These are phyloP conservation scores for Anarrhichthys ocellatus DNA, from an alignment of 2,113 vertebrate species.

Conservation along the genomic window DNA sequence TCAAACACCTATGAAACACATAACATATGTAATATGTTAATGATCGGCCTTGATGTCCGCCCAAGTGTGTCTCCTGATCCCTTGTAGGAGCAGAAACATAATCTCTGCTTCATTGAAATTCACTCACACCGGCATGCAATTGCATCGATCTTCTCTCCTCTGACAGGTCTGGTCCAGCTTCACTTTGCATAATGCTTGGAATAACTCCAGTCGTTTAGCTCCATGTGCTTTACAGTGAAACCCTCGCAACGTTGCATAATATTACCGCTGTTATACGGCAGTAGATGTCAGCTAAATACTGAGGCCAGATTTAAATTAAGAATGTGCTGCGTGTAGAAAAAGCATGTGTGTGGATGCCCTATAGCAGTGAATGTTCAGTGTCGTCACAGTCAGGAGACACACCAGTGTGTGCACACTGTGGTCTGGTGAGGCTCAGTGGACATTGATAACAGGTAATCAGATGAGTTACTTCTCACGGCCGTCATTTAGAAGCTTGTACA, in stretches of 20 bases:
- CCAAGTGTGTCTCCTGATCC: slow-evolving; percentile 9
- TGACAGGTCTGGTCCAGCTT: slow-evolving; percentile 12
- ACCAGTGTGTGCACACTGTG: no score
- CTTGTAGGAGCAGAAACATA: not conserved
- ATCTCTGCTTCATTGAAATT: slow-evolving; percentile 26
- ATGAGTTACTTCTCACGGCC: no score
- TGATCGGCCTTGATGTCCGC: slow-evolving; percentile 8
- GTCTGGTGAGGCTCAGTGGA: no score
- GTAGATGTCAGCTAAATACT: not conserved
- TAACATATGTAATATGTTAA: slow-evolving; percentile 17
- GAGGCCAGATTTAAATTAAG: not conserved
- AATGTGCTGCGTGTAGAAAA: not conserved
- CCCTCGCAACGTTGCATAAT: not conserved
- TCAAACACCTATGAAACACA: slow-evolving; percentile 2
- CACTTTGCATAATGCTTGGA: slow-evolving; percentile 30
- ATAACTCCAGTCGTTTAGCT: slow-evolving; percentile 24
- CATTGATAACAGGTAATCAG: no score
- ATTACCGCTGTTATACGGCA: not conserved
- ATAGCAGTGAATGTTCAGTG: no score
- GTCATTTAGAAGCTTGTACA: no score
- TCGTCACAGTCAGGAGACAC: no score
- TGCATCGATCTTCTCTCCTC: slow-evolving; percentile 17
- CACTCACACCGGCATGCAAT: not conserved
- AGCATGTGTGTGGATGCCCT: no score
- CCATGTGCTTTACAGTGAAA: not conserved